A percentile compares a stretch with the other conserved stretches of the same genome.
Conservation (phyloP, 2,888 invertebrate species). For the Amblyteles armatorius region DNA sequence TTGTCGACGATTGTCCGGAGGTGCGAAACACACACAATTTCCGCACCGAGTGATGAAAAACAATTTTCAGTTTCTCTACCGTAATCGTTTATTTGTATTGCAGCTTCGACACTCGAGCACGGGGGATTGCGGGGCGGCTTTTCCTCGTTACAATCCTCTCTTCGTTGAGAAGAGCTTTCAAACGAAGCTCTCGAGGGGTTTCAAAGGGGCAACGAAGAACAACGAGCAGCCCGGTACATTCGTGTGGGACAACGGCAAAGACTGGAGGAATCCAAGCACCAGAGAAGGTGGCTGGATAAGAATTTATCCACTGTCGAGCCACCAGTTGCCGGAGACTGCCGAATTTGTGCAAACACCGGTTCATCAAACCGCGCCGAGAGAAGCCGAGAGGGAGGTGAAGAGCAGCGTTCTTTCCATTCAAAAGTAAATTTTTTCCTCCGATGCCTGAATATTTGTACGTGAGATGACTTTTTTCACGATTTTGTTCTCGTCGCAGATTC, state of each 20-base stretch:
- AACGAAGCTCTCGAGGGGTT: conserved; percentile 74
- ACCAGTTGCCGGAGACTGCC: conserved; percentile 69
- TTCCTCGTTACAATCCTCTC: conserved; percentile 80
- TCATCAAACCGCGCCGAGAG: conserved; percentile 72
- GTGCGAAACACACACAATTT: no score
- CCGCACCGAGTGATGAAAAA: no score
- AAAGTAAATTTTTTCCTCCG: conserved; percentile 74
- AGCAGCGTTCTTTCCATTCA: conserved; percentile 80
- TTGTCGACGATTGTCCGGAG: conserved; percentile 76
- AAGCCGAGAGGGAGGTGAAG: conserved; percentile 80
- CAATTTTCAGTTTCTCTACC: background rate
- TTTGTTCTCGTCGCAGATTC: conserved; percentile 80
- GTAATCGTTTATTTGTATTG: background rate
- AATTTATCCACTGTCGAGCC: conserved; percentile 88
- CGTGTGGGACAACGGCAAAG: conserved; percentile 90
- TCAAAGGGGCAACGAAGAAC: conserved; percentile 87
- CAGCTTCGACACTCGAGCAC: conserved; percentile 76
- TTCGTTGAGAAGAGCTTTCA: conserved; percentile 85
- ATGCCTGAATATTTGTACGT: background rate
- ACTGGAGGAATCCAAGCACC: conserved; percentile 88
- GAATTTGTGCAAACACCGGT: conserved; percentile 75
- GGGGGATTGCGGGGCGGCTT: conserved; percentile 76
- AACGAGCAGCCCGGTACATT: conserved; percentile 86
- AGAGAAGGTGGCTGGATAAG: conserved; percentile 92
- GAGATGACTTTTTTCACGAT: conserved; percentile 14